Conservation (phyloP, 1,140 invertebrate genomes). For the Popillia japonica region DNA sequence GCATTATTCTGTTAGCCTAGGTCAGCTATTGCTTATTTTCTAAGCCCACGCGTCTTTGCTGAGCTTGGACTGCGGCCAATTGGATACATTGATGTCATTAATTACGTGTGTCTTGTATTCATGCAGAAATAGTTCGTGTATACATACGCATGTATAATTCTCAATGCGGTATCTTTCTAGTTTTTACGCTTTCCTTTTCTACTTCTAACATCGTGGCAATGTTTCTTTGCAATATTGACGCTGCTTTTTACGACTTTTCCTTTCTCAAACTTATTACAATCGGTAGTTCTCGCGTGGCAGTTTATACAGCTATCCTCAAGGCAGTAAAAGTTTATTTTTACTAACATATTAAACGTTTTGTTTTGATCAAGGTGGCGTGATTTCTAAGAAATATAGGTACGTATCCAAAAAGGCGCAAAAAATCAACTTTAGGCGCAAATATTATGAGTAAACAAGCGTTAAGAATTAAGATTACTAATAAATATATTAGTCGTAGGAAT, state of each 20-base stretch:
- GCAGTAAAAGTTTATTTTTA: slow-evolving; percentile 5
- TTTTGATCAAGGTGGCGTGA: slow-evolving; percentile 1
- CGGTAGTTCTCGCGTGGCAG: background rate
- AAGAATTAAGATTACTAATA: background rate
- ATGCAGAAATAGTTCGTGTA: slow-evolving; percentile 21
- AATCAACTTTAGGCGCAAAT: background rate
- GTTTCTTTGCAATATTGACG: background rate
- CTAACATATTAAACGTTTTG: slow-evolving; percentile 8
- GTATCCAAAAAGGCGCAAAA: background rate
- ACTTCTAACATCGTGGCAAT: background rate
- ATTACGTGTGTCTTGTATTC: slow-evolving; percentile 33
- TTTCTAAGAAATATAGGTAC: background rate
- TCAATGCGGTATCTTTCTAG: background rate
- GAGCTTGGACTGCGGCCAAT: slow-evolving; percentile 34
- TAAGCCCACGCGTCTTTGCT: slow-evolving; percentile 29
- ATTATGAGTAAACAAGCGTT: background rate
- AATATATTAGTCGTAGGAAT: background rate
- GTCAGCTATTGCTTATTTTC: slow-evolving; percentile 37
- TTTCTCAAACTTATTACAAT: background rate
- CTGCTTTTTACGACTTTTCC: slow-evolving; percentile 14
- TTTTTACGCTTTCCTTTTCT: slow-evolving; percentile 4
- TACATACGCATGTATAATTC: background rate
- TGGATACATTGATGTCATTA: slow-evolving; percentile 35
- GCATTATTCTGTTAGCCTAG: slow-evolving; percentile 37
- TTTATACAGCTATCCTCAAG: background rate